Base-by-base conservation (phyloP, 2,888 invertebrate species). In the Pteria penguin region DNA sequence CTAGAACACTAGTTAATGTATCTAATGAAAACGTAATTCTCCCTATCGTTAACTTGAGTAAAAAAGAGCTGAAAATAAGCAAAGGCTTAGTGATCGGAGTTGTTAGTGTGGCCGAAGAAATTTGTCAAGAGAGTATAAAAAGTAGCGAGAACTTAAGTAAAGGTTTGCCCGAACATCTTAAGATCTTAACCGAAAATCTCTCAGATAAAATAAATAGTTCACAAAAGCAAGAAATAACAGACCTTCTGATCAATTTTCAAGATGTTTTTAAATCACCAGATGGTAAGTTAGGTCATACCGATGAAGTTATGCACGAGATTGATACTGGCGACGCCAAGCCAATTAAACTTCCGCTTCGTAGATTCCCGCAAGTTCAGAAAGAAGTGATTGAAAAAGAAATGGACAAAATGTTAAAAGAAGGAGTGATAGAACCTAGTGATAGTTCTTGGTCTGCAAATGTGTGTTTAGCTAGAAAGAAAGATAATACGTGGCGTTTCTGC, bases 181-280 rank as follows among this genome's bases (percentile, higher is more conserved):
- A n/a, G 31, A 1, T 27, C 18, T 52, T 67, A 1, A 18, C 55
- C 2, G 70, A 67, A n/a, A 57, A 24, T 18, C 14, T 31, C 5
- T 66, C 66, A 24, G 26, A 31, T 4, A 33, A 66, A 26, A 2
- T 66, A 45, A 26, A 18, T 2, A 26, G 55, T 24, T 18, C 8
- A 5, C 36, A 67, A 24, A 67, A 55, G 24, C 8, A 2, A 18
- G 3, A 29, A 14, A 1, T 67, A 2, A 54, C 3, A 31, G 11
- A 67, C 18, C 55, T 72, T 11, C 33, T 72, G 26, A 11, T 22
- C 22, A 33, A 72, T 4, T 65, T 57, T 72, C 62, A 62, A 45
- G 61, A 67, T 32, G 52, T 74, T 52, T 74, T 74, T 68, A 27
- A 32, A 29, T 60, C 61, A 2, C 74, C 68, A 8, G 74, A 74